Percentiles rank a stretch among this genome's conserved stretches.
Evolutionary conservation across 1,140 invertebrate species (phyloP).

Genomic region (Proctacanthus coquilletti): DNA sequence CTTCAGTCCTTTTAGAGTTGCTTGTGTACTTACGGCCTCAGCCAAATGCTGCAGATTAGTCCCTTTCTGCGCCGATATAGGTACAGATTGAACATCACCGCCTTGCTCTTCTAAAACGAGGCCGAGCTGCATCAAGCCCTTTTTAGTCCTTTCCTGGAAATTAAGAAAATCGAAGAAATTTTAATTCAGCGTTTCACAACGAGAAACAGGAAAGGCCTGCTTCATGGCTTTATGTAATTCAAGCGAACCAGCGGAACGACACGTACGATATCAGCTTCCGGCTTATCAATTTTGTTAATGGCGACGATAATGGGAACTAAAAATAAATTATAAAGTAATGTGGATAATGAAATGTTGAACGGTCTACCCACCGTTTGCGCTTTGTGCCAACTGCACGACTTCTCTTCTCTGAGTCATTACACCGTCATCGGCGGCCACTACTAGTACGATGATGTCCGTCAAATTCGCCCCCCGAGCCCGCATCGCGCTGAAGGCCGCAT

Average conservation of each 20-base stretch:
- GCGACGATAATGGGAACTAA: conserved; percentile 91
- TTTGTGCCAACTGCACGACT: conserved; percentile 59
- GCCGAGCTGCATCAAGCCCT: conserved; percentile 57
- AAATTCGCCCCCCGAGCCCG: conserved; percentile 74
- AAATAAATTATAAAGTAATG: conserved; percentile 24
- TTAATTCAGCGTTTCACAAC: no score
- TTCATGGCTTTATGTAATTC: no score
- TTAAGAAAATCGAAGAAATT: no score
- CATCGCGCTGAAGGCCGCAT: conserved; percentile 92
- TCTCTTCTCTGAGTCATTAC: conserved; percentile 94
- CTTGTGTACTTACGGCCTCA: conserved; percentile 72
- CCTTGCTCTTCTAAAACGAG: conserved; percentile 77
- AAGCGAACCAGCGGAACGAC: no score
- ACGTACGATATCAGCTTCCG: conserved; percentile 68
- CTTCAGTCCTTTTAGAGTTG: conserved; percentile 77
- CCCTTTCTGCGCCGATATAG: conserved; percentile 78
- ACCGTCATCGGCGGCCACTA: conserved; percentile 97
- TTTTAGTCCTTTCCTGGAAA: conserved; percentile 54
- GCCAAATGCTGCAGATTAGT: conserved; percentile 65
- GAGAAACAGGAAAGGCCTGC: no score
- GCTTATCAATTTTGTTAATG: conserved; percentile 98
- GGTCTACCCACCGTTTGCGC: conserved; percentile 49
- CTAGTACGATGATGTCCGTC: conserved; percentile 91
- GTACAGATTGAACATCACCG: conserved; percentile 83
- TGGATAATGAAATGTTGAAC: no score